A percentile compares a stretch with the other conserved stretches of the same genome.
phyloP scores from a whole-genome alignment of 1,140 invertebrate species.

The Monochamus saltuarius region DNA sequence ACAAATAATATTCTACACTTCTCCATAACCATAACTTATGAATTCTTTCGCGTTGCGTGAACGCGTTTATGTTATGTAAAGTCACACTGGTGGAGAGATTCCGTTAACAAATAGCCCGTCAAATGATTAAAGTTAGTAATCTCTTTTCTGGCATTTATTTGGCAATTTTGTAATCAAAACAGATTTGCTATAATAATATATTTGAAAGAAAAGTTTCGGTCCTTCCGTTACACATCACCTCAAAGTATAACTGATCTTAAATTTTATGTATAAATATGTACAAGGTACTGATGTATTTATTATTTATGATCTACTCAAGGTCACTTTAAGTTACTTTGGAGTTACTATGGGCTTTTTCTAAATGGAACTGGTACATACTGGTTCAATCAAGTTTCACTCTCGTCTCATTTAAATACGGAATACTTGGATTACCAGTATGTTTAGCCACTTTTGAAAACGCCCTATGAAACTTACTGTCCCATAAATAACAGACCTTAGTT shows the following conservation, averaged over 20 bases:
- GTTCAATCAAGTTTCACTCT: not conserved
- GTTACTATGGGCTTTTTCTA: constrained; percentile 26
- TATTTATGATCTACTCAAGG: constrained; percentile 40
- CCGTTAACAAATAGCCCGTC: too few species aligned
- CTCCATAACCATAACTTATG: too few species aligned
- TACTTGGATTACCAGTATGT: too few species aligned
- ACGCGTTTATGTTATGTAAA: too few species aligned
- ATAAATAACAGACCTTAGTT: constrained; percentile 30
- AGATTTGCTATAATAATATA: constrained; percentile 34
- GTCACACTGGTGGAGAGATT: too few species aligned
- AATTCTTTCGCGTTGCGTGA: too few species aligned
- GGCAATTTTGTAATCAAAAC: too few species aligned
- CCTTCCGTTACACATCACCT: constrained; percentile 39
- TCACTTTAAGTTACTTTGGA: constrained; percentile 41
- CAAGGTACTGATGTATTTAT: constrained; percentile 39
- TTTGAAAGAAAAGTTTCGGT: constrained; percentile 38
- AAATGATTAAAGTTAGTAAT: too few species aligned
- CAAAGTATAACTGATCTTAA: constrained; percentile 36
- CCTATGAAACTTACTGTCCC: constrained; percentile 15
- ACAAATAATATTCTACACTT: too few species aligned
- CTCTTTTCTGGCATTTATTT: too few species aligned
- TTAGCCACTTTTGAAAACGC: not conserved
- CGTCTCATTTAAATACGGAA: too few species aligned
- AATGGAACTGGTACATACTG: not conserved
- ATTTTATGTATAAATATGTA: constrained; percentile 39